phyloP scores from a whole-genome alignment of 2,113 vertebrate genomes.

The Marmota flaviventris region DNA sequence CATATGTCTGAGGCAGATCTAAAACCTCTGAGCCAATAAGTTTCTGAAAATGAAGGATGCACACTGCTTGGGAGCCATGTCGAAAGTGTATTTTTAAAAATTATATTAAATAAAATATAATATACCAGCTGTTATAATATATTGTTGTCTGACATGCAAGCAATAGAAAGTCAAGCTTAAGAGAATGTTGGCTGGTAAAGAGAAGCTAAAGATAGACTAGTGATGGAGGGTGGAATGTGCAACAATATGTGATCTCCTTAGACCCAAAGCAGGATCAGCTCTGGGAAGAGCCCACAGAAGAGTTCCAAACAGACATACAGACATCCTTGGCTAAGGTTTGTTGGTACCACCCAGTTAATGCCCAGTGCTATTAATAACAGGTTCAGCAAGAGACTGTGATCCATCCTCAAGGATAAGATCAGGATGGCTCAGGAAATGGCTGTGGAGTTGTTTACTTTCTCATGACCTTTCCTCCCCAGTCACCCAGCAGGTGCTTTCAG shows the following conservation, averaged over 20 bases:
- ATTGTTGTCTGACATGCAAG: background rate
- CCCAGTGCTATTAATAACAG: slow-evolving; percentile 70
- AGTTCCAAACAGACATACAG: background rate
- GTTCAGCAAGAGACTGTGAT: slow-evolving; percentile 54
- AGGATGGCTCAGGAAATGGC: slow-evolving; percentile 70
- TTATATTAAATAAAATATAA: background rate
- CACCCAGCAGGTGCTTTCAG: slow-evolving; percentile 75
- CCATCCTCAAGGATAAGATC: slow-evolving; percentile 75
- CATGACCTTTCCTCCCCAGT: slow-evolving; percentile 71
- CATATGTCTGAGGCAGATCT: background rate
- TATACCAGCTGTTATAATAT: background rate
- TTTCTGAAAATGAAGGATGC: background rate
- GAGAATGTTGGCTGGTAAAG: background rate
- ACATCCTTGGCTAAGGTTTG: background rate
- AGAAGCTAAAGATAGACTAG: background rate
- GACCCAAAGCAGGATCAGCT: background rate
- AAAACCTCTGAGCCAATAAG: background rate
- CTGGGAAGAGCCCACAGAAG: background rate
- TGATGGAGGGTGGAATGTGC: fast-evolving
- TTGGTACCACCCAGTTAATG: background rate
- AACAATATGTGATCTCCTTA: too few relatives aligned
- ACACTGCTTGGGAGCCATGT: background rate
- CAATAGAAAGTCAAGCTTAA: background rate
- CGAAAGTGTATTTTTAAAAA: background rate
- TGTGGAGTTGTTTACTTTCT: slow-evolving; percentile 76